A percentile compares a stretch with the other conserved stretches of the same genome.
Conservation (phyloP, 2,888 invertebrate genomes). For the Drosophila fungiperda region DNA sequence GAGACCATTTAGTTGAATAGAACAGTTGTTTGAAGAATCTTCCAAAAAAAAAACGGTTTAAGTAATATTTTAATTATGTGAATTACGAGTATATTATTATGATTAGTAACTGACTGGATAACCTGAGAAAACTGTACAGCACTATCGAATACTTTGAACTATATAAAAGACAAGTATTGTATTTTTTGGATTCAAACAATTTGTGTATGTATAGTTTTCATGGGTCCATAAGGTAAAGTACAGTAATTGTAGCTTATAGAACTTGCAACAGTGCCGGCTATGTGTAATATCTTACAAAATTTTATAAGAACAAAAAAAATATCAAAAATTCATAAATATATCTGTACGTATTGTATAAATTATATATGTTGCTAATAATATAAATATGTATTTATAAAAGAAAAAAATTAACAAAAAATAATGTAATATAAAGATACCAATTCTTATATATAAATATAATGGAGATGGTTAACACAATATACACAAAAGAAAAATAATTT, state of each 20-base stretch:
- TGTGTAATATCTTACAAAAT: constrained; percentile 76
- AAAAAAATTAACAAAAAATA: constrained; percentile 10
- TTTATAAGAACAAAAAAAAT: constrained; percentile 39
- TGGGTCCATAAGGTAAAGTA: constrained; percentile 6
- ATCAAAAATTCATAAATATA: constrained; percentile 26
- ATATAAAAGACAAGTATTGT: not conserved
- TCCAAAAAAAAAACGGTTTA: constrained; percentile 42
- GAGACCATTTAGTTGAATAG: constrained; percentile 22
- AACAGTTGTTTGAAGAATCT: constrained; percentile 47
- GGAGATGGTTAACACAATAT: constrained; percentile 27
- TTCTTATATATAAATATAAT: constrained; percentile 38
- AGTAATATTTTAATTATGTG: constrained; percentile 26
- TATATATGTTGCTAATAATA: constrained; percentile 42
- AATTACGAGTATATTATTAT: constrained; percentile 21
- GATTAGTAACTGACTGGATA: constrained; percentile 24
- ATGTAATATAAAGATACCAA: constrained; percentile 56
- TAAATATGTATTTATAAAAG: constrained; percentile 42
- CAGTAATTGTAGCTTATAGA: constrained; percentile 34
- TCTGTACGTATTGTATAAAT: constrained; percentile 60
- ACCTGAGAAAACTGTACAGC: constrained; percentile 13
- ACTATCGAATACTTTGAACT: constrained; percentile 15
- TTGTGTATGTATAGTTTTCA: constrained; percentile 15
- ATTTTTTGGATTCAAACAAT: not conserved
- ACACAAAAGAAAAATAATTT: constrained; percentile 43
- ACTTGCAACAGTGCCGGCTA: constrained; percentile 73